These are phyloP conservation scores for Phylloscopus collybita DNA, from an alignment of 2,797 vertebrate species.

Conservation along the genomic window DNA sequence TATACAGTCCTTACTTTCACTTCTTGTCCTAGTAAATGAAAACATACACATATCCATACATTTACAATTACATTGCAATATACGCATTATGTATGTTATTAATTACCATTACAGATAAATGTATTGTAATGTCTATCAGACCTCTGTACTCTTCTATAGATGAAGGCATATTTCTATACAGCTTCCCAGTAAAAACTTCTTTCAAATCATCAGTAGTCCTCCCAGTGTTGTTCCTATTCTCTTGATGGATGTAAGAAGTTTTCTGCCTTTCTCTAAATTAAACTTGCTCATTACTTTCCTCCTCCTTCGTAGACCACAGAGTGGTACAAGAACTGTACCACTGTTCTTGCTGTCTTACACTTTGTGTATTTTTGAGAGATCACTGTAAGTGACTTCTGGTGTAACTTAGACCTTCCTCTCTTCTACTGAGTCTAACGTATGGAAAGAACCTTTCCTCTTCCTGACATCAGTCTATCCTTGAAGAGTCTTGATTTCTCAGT, in stretches of 20 bases:
- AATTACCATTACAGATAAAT: background rate
- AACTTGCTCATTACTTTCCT: background rate
- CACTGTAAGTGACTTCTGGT: background rate
- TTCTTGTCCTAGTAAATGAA: background rate
- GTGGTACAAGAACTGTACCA: background rate
- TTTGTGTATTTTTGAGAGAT: background rate
- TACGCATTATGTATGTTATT: background rate
- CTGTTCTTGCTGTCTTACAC: background rate
- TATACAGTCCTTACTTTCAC: background rate
- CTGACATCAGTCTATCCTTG: background rate
- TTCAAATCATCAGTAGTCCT: background rate
- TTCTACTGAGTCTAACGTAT: background rate
- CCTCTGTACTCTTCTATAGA: background rate
- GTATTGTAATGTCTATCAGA: background rate
- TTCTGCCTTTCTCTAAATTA: background rate
- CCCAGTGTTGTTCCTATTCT: background rate
- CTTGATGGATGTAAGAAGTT: background rate
- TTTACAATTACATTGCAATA: background rate
- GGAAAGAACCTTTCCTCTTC: background rate
- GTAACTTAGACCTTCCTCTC: background rate
- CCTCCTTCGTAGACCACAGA: background rate
- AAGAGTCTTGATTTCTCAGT: background rate
- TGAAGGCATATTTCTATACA: background rate
- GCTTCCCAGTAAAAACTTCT: background rate
- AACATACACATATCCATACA: background rate